Evolutionary conservation across 2,113 vertebrate genomes (phyloP).

Genomic region (Capreolus pygargus): DNA sequence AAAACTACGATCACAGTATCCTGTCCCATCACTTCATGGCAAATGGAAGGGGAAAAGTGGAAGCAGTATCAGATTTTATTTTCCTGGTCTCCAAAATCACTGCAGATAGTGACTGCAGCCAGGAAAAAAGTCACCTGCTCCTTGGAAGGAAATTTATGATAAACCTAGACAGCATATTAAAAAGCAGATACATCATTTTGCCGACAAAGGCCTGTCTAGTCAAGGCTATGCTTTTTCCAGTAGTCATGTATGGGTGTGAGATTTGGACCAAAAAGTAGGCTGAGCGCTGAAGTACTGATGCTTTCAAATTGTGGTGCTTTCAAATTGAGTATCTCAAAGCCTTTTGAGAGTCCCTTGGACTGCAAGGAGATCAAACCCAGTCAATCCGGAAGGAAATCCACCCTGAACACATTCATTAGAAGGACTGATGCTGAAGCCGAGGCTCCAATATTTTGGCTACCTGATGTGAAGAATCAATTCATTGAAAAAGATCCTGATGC

Average conservation of each 20-base stretch:
- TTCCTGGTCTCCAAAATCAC: background rate
- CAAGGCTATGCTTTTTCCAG: background rate
- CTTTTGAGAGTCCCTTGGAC: background rate
- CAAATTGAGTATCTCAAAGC: background rate
- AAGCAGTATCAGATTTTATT: too few relatives aligned
- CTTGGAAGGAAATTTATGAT: background rate
- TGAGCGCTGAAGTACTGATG: background rate
- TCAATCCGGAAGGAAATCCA: background rate
- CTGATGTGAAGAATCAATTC: background rate
- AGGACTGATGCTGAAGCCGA: background rate
- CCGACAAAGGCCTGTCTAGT: background rate
- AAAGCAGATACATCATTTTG: background rate
- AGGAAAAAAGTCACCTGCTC: background rate
- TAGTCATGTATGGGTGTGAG: background rate
- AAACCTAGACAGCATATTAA: background rate
- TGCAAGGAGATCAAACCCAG: background rate
- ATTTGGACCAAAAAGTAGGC: background rate
- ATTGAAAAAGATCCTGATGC: background rate
- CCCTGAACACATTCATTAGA: background rate
- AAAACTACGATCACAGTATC: too few relatives aligned
- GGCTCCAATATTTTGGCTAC: background rate
- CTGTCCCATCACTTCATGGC: too few relatives aligned
- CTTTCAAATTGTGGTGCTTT: background rate
- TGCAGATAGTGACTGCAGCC: background rate
- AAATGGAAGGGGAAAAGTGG: too few relatives aligned